Base-by-base conservation (phyloP, 2,888 invertebrate genomes). In the Hetaerina titia region DNA sequence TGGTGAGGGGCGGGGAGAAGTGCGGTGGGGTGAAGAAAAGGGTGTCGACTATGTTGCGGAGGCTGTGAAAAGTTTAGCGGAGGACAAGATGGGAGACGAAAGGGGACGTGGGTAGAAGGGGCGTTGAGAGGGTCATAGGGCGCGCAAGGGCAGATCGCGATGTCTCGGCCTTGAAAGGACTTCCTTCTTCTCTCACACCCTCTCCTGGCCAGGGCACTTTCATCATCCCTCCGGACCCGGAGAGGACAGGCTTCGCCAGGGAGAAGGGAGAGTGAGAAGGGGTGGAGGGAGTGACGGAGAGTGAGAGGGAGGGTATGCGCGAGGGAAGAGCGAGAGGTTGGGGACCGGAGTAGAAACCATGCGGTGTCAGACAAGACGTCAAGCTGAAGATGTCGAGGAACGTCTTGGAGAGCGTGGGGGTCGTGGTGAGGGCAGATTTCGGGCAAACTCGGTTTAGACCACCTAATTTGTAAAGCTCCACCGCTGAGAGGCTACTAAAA, bases 291-390 rank as follows among this genome's bases (percentile, higher is more conserved):
- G 88, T 8, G 69, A 22, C n/a, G 9, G 69, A 9, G n/a, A 8
- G 22, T 81, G 22, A 15, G 74, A 81, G 74, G 25, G 74, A 8
- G 31, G 45, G n/a, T 69, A 2, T 11, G 11, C 13, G 11, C 7
- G 81, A 81, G 69, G n/a, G 15, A n/a, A 69, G 69, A n/a, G 19
- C 69, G 58, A 22, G 57, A 22, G n/a, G n/a, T 19, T 9, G 19
- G 89, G 31, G 57, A 57, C 7, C 56, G 89, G n/a, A 19, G 56
- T 22, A 56, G 89, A 9, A 58, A 19, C 45, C 19, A 88, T 56
- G 89, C n/a, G 58, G 58, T 89, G 89, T 8, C 89, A 89, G 89
- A 58, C 89, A 22, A 89, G 89, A 58, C 89, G 56, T 89, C 89
- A 58, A 89, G 57, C 57, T 89, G 57, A 25, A 81, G 81, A 89